Evolutionary conservation across 2,888 invertebrate species (phyloP).

Genomic region (Clanis bilineata): DNA sequence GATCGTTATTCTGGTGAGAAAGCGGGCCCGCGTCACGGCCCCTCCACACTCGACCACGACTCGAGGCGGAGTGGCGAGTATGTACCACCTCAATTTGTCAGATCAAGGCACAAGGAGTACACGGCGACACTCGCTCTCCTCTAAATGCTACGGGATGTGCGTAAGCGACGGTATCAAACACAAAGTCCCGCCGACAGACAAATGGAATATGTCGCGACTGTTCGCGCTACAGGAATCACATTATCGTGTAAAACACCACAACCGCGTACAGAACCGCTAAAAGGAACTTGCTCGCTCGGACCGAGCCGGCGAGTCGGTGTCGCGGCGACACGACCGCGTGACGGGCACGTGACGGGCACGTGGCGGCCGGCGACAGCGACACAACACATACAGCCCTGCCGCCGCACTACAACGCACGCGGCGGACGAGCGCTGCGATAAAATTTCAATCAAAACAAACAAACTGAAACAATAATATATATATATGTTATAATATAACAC

Average conservation of each 20-base stretch:
- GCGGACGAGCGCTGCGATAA: conserved; percentile 59
- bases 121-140: not conserved
- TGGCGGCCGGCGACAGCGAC: not conserved
- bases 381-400: not conserved
- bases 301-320: not conserved
- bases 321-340: not conserved
- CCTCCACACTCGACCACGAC: not conserved
- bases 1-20: not conserved
- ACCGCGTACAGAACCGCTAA: conserved; percentile 35
- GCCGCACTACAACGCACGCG: conserved; percentile 69
- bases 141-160: conserved; percentile 10
- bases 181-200: not conserved
- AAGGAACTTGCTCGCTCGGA: conserved; percentile 31
- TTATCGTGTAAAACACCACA: conserved; percentile 35
- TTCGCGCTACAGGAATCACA: conserved; percentile 24
- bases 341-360: conserved; percentile 39
- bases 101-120: conserved; percentile 17
- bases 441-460: conserved; percentile 70
- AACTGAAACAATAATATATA: conserved; percentile 46
- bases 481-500: conserved; percentile 22
- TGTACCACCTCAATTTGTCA: not conserved
- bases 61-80: not conserved
- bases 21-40: not conserved
- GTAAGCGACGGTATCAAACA: conserved; percentile 12
- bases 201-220: conserved; percentile 5